phyloP scores from a whole-genome alignment of 2,113 vertebrate genomes.

The Notothenia rossii region DNA sequence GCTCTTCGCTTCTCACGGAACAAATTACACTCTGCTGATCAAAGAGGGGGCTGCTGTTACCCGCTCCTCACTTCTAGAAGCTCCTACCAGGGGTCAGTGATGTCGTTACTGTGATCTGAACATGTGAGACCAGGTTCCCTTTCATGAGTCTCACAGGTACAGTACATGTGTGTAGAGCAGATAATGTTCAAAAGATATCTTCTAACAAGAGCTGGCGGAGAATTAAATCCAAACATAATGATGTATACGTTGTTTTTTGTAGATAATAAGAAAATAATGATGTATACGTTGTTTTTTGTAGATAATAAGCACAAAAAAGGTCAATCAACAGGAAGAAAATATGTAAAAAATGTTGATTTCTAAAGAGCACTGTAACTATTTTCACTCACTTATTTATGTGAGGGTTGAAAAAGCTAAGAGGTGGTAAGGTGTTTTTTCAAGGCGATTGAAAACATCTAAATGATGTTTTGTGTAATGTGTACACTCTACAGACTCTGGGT shows the following conservation, averaged over 20 bases:
- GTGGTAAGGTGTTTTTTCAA: background rate
- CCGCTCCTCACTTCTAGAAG: background rate
- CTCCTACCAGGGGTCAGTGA: background rate
- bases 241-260: too few relatives aligned
- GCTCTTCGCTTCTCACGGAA: constrained; percentile 21
- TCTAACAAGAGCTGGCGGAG: background rate
- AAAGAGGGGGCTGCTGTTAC: constrained; percentile 31
- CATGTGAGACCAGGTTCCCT: constrained; percentile 19
- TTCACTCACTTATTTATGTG: background rate
- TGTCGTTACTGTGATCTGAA: constrained; percentile 14
- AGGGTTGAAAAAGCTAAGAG: background rate
- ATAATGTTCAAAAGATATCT: background rate
- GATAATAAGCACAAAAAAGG: too few relatives aligned
- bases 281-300: too few relatives aligned
- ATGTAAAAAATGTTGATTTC: background rate
- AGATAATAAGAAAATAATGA: background rate
- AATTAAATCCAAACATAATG: background rate
- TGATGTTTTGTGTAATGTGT: constrained; percentile 3
- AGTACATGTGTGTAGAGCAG: background rate
- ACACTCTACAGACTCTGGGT: constrained; percentile 32
- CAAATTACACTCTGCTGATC: constrained; percentile 40
- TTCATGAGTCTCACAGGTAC: background rate
- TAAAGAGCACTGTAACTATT: too few relatives aligned
- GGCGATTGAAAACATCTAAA: background rate
- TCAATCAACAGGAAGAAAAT: background rate